Conservation (phyloP, 53 echinoderm and acorn worm genomes). For the Pentamera pediparva region DNA sequence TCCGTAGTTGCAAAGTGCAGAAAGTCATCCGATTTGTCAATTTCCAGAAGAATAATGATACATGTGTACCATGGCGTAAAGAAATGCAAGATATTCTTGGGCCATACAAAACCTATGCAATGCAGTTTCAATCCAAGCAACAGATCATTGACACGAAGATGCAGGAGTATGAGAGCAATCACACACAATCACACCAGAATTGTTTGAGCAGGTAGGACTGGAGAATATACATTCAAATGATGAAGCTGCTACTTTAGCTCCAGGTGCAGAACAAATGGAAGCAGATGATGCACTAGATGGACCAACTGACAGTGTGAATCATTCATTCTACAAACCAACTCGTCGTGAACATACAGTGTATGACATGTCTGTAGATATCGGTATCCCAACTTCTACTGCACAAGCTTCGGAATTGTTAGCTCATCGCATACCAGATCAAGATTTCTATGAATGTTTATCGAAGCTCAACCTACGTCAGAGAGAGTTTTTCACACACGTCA, state of each 20-base stretch:
- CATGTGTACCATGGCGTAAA: constrained; percentile 17
- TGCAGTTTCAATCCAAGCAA: background rate
- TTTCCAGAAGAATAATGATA: background rate
- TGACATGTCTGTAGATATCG: constrained; percentile 26
- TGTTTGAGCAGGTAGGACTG: background rate
- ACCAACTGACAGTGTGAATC: background rate
- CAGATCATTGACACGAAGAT: background rate
- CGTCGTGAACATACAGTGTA: background rate
- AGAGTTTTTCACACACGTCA: constrained; percentile 30
- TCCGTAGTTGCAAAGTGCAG: constrained; percentile 16
- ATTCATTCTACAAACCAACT: background rate
- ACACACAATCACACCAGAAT: background rate
- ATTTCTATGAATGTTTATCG: background rate
- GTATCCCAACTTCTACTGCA: background rate
- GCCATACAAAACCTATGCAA: background rate
- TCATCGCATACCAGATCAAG: constrained; percentile 9
- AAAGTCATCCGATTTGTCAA: constrained; percentile 47
- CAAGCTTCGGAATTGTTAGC: too few relatives aligned
- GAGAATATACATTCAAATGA: background rate
- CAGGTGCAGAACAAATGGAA: constrained; percentile 19
- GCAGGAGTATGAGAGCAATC: constrained; percentile 26
- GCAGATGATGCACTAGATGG: constrained; percentile 9
- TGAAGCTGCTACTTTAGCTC: background rate
- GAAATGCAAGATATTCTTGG: background rate
- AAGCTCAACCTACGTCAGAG: background rate